Conservation (phyloP, 2,113 vertebrate species). For the Aptenodytes patagonicus region DNA sequence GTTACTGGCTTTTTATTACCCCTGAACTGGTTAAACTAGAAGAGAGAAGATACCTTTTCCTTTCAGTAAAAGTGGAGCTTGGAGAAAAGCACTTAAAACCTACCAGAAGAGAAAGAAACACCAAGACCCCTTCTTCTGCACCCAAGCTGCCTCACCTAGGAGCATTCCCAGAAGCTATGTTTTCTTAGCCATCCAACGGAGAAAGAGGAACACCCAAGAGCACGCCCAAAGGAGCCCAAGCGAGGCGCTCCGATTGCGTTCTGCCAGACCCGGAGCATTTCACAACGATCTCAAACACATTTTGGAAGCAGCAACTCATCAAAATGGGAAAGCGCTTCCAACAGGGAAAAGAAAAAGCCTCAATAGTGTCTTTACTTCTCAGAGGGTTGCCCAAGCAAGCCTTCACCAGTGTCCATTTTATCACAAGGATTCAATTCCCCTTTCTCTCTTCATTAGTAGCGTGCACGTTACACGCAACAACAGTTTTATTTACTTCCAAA, state of each 20-base stretch:
- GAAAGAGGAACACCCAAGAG: not conserved
- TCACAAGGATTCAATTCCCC: not conserved
- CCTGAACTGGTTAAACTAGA: not conserved
- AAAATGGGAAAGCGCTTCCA: not conserved
- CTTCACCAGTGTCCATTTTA: not conserved
- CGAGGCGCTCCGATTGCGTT: accelerated
- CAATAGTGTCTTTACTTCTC: not conserved
- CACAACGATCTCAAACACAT: not conserved
- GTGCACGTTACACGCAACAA: accelerated
- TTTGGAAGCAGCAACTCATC: not conserved
- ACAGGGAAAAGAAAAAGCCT: not conserved
- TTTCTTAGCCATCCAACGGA: accelerated
- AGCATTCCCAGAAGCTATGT: not conserved
- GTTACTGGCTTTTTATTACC: not conserved
- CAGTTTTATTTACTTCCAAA: not conserved
- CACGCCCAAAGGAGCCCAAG: not conserved
- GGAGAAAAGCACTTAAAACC: not conserved
- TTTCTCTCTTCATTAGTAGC: not conserved
- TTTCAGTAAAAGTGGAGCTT: not conserved
- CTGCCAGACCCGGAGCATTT: not conserved
- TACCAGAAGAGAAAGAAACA: not conserved
- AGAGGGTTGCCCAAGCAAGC: not conserved
- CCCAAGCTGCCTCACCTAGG: not conserved
- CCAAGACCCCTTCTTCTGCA: not conserved
- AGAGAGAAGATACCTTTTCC: not conserved